A percentile compares a stretch with the other conserved stretches of the same genome.
Evolutionary conservation across 1,140 invertebrate genomes (phyloP).

Genomic region (Hesperophylax magnus): DNA sequence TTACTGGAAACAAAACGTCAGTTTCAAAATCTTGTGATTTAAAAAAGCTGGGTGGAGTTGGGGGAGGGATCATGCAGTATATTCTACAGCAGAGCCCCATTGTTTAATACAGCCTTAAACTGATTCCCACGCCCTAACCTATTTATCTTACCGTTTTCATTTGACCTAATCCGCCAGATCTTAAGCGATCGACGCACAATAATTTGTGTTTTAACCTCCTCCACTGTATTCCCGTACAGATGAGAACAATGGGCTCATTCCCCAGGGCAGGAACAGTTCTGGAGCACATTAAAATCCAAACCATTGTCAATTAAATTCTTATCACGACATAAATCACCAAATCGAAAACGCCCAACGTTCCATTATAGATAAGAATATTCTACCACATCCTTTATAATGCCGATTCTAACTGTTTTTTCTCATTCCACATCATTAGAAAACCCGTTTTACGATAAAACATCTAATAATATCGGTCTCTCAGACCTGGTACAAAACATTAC

Average conservation of each 20-base stretch:
- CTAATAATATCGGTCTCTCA: constrained; percentile 11
- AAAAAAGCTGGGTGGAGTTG: neutral
- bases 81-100: neutral
- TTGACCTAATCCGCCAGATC: constrained; percentile 23
- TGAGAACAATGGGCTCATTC: constrained; percentile 9
- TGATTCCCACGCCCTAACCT: neutral
- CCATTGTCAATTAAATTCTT: constrained; percentile 40
- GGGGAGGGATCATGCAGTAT: neutral
- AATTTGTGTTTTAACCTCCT: neutral
- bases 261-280: neutral
- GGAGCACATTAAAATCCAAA: neutral
- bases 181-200: neutral
- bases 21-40: neutral
- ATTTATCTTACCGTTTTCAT: constrained; percentile 1
- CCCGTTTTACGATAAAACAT: constrained; percentile 25
- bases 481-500: neutral
- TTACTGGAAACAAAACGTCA: neutral
- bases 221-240: neutral
- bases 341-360: constrained; percentile 6
- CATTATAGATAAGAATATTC: constrained; percentile 13
- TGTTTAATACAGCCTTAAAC: neutral
- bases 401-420: constrained; percentile 38
- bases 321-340: constrained; percentile 33
- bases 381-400: neutral
- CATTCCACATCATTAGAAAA: constrained; percentile 2